Evolutionary conservation across 2,797 vertebrate genomes (phyloP).

Genomic region (Alca torda): DNA sequence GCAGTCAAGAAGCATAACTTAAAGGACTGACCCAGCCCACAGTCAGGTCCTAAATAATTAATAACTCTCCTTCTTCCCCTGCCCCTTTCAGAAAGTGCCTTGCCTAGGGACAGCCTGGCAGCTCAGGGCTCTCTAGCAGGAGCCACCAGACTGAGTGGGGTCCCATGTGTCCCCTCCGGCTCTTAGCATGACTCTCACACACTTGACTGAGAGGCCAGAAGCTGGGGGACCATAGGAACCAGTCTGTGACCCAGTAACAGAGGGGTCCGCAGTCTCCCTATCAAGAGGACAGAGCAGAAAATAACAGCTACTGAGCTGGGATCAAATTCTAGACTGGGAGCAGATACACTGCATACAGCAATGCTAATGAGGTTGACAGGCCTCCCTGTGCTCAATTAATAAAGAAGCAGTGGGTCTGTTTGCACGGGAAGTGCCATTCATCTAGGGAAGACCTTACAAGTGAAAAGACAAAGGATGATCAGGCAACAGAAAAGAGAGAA

Average conservation of each 20-base stretch:
- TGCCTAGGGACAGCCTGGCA: not conserved
- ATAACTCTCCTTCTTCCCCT: not conserved
- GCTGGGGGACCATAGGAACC: not conserved
- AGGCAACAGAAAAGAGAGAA: not conserved
- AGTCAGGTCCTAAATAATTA: not conserved
- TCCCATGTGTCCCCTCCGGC: not conserved
- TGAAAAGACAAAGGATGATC: not conserved
- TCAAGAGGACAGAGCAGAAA: not conserved
- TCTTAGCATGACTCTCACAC: not conserved
- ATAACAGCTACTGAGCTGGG: not conserved
- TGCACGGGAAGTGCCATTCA: not conserved
- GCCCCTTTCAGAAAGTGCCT: not conserved
- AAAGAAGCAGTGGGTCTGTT: not conserved
- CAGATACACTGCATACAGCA: not conserved
- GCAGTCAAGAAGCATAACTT: not conserved
- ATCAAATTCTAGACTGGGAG: not conserved
- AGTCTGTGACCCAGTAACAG: not conserved
- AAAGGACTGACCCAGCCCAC: not conserved
- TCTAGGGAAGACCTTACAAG: not conserved
- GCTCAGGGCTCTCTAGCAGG: not conserved
- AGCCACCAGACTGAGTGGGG: not conserved
- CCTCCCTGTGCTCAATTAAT: not conserved
- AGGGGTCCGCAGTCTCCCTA: not conserved
- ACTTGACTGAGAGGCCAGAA: not conserved
- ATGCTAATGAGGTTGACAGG: accelerated